Conservation (phyloP, 2,888 invertebrate genomes). For the Drosophila mettleri region DNA sequence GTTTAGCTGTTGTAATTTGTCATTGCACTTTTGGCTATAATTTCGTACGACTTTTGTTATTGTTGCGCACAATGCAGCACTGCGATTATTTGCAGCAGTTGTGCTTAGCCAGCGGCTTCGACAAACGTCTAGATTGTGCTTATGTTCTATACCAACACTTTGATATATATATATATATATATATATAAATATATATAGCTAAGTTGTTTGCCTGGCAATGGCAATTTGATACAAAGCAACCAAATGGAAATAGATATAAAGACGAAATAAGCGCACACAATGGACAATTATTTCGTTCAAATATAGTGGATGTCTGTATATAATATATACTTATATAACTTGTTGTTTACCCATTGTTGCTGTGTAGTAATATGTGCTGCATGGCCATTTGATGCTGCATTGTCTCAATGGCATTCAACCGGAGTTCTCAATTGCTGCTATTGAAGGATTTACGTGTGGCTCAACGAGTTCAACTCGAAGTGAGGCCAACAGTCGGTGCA, state of each 20-base stretch:
- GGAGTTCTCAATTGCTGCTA: constrained; percentile 58
- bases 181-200: not conserved
- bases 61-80: constrained; percentile 34
- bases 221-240: constrained; percentile 60
- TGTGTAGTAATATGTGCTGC: constrained; percentile 37
- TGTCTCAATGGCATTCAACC: constrained; percentile 66
- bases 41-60: constrained; percentile 35
- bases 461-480: constrained; percentile 46
- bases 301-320: not conserved
- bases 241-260: constrained; percentile 39
- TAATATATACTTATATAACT: constrained; percentile 12
- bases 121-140: constrained; percentile 21
- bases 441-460: constrained; percentile 42
- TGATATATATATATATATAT: not conserved
- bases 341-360: constrained; percentile 16
- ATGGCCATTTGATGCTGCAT: constrained; percentile 64
- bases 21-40: constrained; percentile 48
- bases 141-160: not conserved
- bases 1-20: constrained; percentile 25
- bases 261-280: constrained; percentile 48
- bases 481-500: constrained; percentile 34
- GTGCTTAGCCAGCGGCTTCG: constrained; percentile 34
- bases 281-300: constrained; percentile 56
- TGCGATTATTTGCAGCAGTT: constrained; percentile 37
- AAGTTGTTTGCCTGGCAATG: constrained; percentile 48